Conservation (phyloP, 35 echinoderm and acorn worm genomes). For the Apostichopus parvimensis region DNA sequence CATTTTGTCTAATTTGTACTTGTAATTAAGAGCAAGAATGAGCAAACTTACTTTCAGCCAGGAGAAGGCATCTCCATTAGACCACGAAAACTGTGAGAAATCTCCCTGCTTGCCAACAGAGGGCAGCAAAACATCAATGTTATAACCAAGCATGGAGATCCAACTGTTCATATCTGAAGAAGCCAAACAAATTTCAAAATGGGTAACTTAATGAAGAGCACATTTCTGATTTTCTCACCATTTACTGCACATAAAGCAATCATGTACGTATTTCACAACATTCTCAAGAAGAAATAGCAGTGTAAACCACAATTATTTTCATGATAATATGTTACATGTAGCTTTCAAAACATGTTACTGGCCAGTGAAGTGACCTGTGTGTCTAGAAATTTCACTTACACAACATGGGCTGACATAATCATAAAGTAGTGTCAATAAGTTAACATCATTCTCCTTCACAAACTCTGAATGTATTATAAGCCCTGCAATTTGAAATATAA, state of each 20-base stretch:
- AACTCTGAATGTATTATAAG: too few relatives aligned
- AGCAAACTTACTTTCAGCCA: slow-evolving; percentile 31
- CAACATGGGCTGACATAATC: background rate
- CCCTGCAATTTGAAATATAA: too few relatives aligned
- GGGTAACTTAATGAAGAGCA: background rate
- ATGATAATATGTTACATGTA: background rate
- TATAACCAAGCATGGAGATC: slow-evolving; percentile 78
- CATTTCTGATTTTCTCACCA: background rate
- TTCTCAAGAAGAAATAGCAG: too few relatives aligned
- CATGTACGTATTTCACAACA: too few relatives aligned
- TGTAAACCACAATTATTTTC: too few relatives aligned
- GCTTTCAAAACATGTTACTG: background rate
- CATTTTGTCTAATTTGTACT: too few relatives aligned
- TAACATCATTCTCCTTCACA: too few relatives aligned
- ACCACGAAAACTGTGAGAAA: background rate
- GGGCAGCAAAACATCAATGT: slow-evolving; percentile 70
- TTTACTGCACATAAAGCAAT: too few relatives aligned
- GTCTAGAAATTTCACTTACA: background rate
- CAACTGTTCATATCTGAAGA: slow-evolving; percentile 69
- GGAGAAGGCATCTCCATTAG: background rate
- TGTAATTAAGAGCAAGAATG: background rate
- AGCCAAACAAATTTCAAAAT: background rate
- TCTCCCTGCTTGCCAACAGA: slow-evolving; percentile 55
- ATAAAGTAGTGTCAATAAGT: too few relatives aligned
- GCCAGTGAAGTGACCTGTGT: background rate